These are phyloP conservation scores for Lordiphosa mommai DNA, from an alignment of 1,140 invertebrate species.

Conservation along the genomic window DNA sequence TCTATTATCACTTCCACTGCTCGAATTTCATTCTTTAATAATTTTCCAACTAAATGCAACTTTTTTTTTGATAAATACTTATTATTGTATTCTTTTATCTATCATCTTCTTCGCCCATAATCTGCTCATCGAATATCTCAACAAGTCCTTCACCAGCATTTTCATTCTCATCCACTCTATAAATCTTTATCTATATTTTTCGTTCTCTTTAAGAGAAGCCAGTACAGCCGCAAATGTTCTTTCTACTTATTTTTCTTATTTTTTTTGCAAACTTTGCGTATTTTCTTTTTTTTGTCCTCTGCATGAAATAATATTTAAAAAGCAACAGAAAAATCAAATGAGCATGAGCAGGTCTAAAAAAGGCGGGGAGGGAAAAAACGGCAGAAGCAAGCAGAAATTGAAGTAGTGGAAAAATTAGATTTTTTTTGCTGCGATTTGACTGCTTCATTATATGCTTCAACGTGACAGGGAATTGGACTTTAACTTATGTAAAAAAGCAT, in stretches of 20 bases:
- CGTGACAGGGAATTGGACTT: background rate
- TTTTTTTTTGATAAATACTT: background rate
- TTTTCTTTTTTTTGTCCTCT: slow-evolving; percentile 32
- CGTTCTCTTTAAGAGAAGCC: background rate
- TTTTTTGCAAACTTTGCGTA: slow-evolving; percentile 36
- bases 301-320: slow-evolving; percentile 30
- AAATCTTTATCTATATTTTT: slow-evolving; percentile 4
- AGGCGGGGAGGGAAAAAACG: background rate
- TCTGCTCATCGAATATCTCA: slow-evolving; percentile 5
- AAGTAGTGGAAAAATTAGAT: slow-evolving; percentile 27
- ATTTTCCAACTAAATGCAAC: too few species aligned
- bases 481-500: too few species aligned
- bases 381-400: slow-evolving; percentile 18
- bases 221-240: slow-evolving; percentile 25
- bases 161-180: background rate
- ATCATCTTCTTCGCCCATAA: background rate
- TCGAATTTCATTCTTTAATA: too few species aligned
- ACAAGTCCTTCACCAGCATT: background rate
- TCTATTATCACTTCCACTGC: too few species aligned
- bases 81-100: background rate
- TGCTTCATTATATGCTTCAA: slow-evolving; percentile 37
- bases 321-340: slow-evolving; percentile 36
- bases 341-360: slow-evolving; percentile 26
- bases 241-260: background rate
- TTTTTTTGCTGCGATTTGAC: slow-evolving; percentile 42